phyloP scores from a whole-genome alignment of 2,797 vertebrate genomes.

The Microctenopoma stevenorrisi region DNA sequence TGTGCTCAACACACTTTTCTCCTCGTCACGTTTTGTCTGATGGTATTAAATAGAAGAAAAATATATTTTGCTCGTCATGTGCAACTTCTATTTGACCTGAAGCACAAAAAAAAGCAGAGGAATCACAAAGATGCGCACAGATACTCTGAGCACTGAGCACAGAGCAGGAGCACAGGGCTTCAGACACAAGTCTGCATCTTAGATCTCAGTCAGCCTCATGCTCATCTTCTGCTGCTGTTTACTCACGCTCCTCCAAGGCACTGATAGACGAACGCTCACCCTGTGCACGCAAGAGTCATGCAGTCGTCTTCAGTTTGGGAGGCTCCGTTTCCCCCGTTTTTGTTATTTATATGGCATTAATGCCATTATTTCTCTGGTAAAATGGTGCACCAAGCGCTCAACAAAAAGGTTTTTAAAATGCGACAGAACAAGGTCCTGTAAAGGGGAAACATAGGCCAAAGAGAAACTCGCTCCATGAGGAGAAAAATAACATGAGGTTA shows the following conservation, averaged over 20 bases:
- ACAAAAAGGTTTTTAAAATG: too few species aligned
- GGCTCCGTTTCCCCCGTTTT: background rate
- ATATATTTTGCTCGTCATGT: slow-evolving; percentile 1
- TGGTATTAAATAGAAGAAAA: background rate
- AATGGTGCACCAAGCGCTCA: too few species aligned
- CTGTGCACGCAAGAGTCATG: slow-evolving; percentile 1
- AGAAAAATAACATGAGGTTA: too few species aligned
- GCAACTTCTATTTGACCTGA: slow-evolving; percentile 14
- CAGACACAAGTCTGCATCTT: slow-evolving; percentile 30
- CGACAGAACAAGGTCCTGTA: too few species aligned
- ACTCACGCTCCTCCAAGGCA: slow-evolving; percentile 14
- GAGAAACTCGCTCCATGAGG: too few species aligned
- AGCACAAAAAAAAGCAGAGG: slow-evolving; percentile 4
- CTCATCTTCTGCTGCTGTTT: slow-evolving; percentile 28
- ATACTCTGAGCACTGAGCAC: slow-evolving; percentile 15
- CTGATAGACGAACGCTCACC: slow-evolving; percentile 11
- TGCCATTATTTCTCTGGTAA: too few species aligned
- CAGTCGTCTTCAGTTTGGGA: slow-evolving; percentile 6
- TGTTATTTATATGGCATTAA: background rate
- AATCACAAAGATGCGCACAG: background rate
- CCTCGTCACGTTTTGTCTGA: slow-evolving; percentile 3
- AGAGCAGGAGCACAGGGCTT: slow-evolving; percentile 8
- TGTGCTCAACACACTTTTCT: background rate
- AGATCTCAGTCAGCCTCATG: slow-evolving; percentile 11
- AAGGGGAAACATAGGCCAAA: too few species aligned